These are phyloP conservation scores for Salpingus planirostris DNA, from an alignment of 2,888 invertebrate species.

Conservation along the genomic window DNA sequence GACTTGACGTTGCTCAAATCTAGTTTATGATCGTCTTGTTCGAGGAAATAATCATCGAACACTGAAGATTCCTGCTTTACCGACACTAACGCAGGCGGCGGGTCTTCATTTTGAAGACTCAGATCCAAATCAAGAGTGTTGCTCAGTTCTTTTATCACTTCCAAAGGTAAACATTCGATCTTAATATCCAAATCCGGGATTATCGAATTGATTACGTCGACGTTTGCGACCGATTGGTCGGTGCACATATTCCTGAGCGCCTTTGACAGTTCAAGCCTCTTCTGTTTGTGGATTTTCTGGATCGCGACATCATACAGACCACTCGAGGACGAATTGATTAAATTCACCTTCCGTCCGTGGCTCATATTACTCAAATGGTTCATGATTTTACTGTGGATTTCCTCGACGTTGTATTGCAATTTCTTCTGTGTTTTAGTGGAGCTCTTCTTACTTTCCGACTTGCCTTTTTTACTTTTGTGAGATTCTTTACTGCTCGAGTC, in stretches of 20 bases:
- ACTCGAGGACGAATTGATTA: conserved; percentile 30
- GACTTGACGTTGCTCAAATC: too few species aligned
- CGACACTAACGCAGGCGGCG: too few species aligned
- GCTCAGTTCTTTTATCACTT: conserved; percentile 32
- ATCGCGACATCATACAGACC: conserved; percentile 33
- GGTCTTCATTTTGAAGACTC: neutral
- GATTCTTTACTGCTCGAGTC: too few species aligned
- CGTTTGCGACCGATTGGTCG: conserved; percentile 19
- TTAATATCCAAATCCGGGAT: conserved; percentile 37
- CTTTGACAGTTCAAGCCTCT: conserved; percentile 34
- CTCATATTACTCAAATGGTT: conserved; percentile 33
- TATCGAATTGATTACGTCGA: conserved; percentile 31
- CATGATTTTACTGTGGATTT: conserved; percentile 34
- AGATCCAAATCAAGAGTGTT: conserved; percentile 23
- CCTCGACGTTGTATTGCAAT: conserved; percentile 26
- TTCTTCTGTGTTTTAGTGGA: too few species aligned
- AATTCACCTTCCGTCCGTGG: conserved; percentile 30
- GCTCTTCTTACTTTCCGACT: neutral
- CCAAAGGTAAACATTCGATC: conserved; percentile 33
- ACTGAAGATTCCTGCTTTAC: too few species aligned
- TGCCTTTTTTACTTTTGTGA: neutral
- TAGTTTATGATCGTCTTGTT: too few species aligned
- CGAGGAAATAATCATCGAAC: too few species aligned
- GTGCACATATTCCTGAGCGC: conserved; percentile 33
- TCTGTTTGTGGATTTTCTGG: conserved; percentile 34